Base-by-base conservation (phyloP, 2,888 invertebrate genomes). In the Apodemia duryi region DNA sequence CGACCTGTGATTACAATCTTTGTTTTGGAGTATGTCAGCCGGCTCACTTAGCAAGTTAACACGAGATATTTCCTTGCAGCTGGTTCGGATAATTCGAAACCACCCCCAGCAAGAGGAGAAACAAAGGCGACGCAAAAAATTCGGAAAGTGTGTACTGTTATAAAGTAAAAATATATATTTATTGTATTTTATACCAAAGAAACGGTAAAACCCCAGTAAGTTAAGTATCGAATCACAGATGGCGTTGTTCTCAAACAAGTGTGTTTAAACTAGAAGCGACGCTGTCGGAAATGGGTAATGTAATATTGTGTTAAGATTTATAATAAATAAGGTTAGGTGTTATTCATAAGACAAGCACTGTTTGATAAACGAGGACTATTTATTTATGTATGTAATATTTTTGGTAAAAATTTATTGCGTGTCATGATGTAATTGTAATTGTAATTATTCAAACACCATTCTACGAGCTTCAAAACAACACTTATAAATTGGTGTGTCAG, bases 81-180 rank as follows among this genome's bases (percentile, higher is more conserved):
- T 96, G 78, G 96, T 96, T 68, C 94, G 96, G 72, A 95, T 96
- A 70, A 95, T 96, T 78, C 93, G 96, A 77, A 95, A 94, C 75
- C 95, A 96, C 76, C 96, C 96, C 67, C 95, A 95, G 69, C 93
- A 94, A 52, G 95, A 95, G 69, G 90, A 93, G 72, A 95, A 95
- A 83, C 93, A 92, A 29, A 28, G 54, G 72, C 93, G 94, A 54
- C 93, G 94, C 69, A 94, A 94, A 74, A 84, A 88, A 13, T 80
- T 86, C 65, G 87, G 85, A 67, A 90, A 87, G 74, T 94, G 94
- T 75, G 68, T 77, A 32, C 78, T 93, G 68, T 85, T 93, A 67
- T 93, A 85, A 54, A 54, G 2, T 9, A 54, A 29, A 29, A 29
- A 54, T 9, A 43, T 43, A 29, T 54, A 43, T 6, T 54, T 29